Evolutionary conservation across 2,888 invertebrate genomes (phyloP), one percentile per base, ranked within the genome.

Genomic region (Drosophila pseudotakahashii): DNA sequence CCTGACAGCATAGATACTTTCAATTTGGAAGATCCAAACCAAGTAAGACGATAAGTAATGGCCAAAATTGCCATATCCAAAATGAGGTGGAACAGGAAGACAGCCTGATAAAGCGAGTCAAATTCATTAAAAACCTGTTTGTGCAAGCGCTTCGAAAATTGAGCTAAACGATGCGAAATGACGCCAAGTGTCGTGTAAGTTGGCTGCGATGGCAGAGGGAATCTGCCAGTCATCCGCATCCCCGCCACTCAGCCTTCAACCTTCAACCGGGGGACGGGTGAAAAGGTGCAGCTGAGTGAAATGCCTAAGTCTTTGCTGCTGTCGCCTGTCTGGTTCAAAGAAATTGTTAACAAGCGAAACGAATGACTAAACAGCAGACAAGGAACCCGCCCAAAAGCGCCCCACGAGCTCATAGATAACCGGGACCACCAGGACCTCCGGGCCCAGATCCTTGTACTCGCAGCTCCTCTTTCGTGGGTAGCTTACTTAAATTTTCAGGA

Each of bases 271-370:
- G 44, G 47, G 48, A 44, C 57, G 11, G 32, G 11, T 39, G n/a
- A 23, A 51, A 52, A 32, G 37, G 32, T 19, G 61, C 37, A 47
- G 62, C 30, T 55, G 62, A 42, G 47, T 67, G 67, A 73, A 76
- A 55, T 66, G 79, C 66, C 76, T 66, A 66, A 68, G 68, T 74
- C 53, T 36, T 45, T 53, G 45, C 67, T 50, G 58, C 55, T 66
- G 73, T 60, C 71, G 59, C 59, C 59, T 73, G 70, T 73, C 64
- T 73, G 54, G 47, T 62, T 67, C 75, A 54, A 75, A 66, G 74
- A 68, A 69, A 70, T 70, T 83, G 76, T 78, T 86, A 83, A 86
- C 83, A 84, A 81, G 83, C 86, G 74, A 73, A 86, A 79, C 81
- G 86, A 83, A 77, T 84, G 84, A 73, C 81, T 86, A 72, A 81